Conservation (phyloP, 2,797 vertebrate genomes). For the Menidia menidia region DNA sequence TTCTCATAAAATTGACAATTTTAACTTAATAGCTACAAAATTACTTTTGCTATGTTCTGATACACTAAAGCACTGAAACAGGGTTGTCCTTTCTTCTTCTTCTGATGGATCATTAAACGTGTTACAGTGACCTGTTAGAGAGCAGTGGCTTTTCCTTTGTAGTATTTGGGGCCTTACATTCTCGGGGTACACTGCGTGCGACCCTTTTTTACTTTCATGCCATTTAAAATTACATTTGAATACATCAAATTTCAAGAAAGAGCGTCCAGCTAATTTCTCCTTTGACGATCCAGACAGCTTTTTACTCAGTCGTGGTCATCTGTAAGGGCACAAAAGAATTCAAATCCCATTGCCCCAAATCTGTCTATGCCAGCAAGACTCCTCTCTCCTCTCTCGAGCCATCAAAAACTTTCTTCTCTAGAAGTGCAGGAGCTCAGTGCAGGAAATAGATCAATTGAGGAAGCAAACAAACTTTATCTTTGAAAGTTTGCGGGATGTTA, state of each 20-base stretch:
- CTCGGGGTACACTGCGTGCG: constrained; percentile 14
- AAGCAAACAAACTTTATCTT: constrained; percentile 62
- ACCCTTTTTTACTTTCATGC: constrained; percentile 21
- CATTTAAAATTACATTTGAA: constrained; percentile 11
- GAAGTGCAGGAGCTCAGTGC: constrained; percentile 56
- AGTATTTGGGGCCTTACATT: constrained; percentile 25
- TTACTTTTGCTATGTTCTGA: too few relatives aligned
- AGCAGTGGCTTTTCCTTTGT: background rate
- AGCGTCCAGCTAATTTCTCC: constrained; percentile 26
- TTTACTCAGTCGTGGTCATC: constrained; percentile 63
- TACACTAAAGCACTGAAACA: too few relatives aligned
- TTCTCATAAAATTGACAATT: too few relatives aligned
- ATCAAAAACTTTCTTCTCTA: constrained; percentile 53
- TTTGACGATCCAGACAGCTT: constrained; percentile 34
- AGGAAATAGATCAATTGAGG: constrained; percentile 68
- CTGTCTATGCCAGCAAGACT: constrained; percentile 66
- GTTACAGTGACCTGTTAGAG: constrained; percentile 33
- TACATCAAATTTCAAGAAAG: constrained; percentile 13
- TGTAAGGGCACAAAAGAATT: constrained; percentile 62
- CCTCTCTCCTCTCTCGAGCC: constrained; percentile 43
- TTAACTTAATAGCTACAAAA: too few relatives aligned
- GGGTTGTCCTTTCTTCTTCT: too few relatives aligned
- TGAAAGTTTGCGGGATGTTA: constrained; percentile 71
- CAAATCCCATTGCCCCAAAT: constrained; percentile 69
- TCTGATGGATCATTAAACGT: constrained; percentile 33